Conservation (phyloP, 2,113 vertebrate genomes). For the Melanerpes formicivorus region DNA sequence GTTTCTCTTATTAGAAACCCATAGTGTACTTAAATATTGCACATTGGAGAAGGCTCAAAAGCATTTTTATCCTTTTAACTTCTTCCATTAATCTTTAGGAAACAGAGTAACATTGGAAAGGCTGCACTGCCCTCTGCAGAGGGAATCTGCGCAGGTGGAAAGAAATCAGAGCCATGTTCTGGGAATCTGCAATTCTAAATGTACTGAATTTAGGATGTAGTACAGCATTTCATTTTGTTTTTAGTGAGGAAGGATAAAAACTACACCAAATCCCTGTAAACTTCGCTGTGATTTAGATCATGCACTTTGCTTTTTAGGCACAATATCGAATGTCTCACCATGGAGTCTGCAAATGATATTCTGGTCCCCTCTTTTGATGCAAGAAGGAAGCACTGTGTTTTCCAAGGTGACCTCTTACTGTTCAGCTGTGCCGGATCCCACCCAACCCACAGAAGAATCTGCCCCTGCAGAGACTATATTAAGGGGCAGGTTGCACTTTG, state of each 20-base stretch:
- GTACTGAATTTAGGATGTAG: not conserved
- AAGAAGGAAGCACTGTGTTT: constrained; percentile 87
- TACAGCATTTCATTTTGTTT: not conserved
- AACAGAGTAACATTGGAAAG: not conserved
- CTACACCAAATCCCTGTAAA: not conserved
- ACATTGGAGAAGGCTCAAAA: not conserved
- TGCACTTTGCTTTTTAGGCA: constrained; percentile 77
- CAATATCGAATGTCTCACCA: constrained; percentile 87
- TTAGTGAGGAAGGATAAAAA: not conserved
- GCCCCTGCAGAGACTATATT: constrained; percentile 98
- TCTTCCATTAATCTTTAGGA: not conserved
- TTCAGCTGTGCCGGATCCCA: constrained; percentile 97
- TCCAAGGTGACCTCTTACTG: constrained; percentile 93
- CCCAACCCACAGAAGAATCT: constrained; percentile 84
- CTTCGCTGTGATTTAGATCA: not conserved
- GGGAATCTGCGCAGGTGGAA: not conserved
- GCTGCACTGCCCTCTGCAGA: constrained; percentile 57
- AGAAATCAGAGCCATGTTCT: not conserved
- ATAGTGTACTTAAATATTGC: not conserved
- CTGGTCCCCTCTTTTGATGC: constrained; percentile 90
- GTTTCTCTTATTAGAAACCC: not conserved
- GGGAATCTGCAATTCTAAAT: not conserved
- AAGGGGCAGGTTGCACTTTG: constrained; percentile 98
- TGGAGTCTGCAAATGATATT: constrained; percentile 89
- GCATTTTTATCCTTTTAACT: not conserved